Base-by-base conservation (phyloP, 1,140 invertebrate species). In the Drosophila pseudoobscura region DNA sequence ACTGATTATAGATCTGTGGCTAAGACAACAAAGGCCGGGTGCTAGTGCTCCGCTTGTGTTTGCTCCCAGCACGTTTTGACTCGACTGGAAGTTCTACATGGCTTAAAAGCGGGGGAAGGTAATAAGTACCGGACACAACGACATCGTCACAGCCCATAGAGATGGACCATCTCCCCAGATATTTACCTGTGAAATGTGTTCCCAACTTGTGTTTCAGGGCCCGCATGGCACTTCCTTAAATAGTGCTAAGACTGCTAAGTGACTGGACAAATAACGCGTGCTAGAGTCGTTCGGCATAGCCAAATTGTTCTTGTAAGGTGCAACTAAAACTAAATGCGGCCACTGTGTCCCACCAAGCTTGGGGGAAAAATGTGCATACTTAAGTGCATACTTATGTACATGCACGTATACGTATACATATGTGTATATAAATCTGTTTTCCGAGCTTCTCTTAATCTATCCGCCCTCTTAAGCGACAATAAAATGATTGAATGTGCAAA, bases 101-200 rank as follows among this genome's bases (percentile, higher is more conserved):
- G 11, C 8, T 24, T 44, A 17, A 8, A 11, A 31, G 24, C 20
- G 51, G n/a, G 24, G 11, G 29, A 13, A 17, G 15, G 1, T 17
- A 26, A 26, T 15, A 2, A 20, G 9, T 46, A 43, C 52, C 46
- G 52, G 51, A 39, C 46, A 39, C 39, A 72, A 62, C 44, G 61
- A 57, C 51, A 39, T 15, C 44, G 59, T 29, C 39, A 60, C 57
- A 44, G 68, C 41, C 69, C 51, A 54, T 51, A 62, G 58, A 59
- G 46, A 46, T 41, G 61, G 59, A 66, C 70, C 70, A 51, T 29
- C 58, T 52, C 24, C n/a, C 29, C 56, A 69, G 41, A 46, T 83
- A 51, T 83, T 83, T 83, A 64, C 80, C 71, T 54, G 80, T 56
- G 72, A 84, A 64, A 73, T 84, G 76, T 80, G 80, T 85, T 47